Conservation (phyloP, 23 tunicate genomes). For the Halocynthia roretzi region DNA sequence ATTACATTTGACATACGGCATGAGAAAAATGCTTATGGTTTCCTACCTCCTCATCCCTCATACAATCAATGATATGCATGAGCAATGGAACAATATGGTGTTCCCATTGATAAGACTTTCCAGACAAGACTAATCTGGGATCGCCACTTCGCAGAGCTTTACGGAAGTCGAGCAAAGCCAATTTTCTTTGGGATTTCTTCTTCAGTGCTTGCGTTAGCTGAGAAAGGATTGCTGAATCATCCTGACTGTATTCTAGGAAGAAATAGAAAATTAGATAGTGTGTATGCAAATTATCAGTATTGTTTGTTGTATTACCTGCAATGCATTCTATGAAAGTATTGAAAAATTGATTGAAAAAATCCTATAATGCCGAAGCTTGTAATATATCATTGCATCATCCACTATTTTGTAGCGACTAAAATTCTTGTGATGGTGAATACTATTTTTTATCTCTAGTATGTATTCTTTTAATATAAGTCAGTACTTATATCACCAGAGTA, state of each 20-base stretch:
- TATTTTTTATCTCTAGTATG: too few species aligned
- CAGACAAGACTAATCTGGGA: conserved; percentile 6
- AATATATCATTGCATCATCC: too few species aligned
- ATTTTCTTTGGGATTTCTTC: conserved; percentile 21
- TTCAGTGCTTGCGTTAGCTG: conserved; percentile 6
- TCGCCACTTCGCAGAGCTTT: conserved; percentile 13
- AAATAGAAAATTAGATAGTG: background rate
- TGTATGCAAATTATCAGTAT: background rate
- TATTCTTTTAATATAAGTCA: too few species aligned
- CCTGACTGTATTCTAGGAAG: conserved; percentile 4
- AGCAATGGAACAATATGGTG: conserved; percentile 19
- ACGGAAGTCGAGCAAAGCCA: conserved; percentile 16
- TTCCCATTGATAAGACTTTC: conserved; percentile 10
- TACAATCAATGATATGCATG: conserved; percentile 19
- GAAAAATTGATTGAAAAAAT: background rate
- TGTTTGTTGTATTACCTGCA: background rate
- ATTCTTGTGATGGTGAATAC: too few species aligned
- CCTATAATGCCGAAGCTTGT: background rate
- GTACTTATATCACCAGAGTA: too few species aligned
- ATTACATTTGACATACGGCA: background rate
- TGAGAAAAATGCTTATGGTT: background rate
- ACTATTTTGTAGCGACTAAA: too few species aligned
- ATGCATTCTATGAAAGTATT: too few species aligned
- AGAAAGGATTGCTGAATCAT: conserved; percentile 5
- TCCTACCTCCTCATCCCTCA: conserved; percentile 25